Percentiles rank a stretch among this genome's conserved stretches.
Conservation (phyloP, 2,888 invertebrate species). For the Macrophya annulata region DNA sequence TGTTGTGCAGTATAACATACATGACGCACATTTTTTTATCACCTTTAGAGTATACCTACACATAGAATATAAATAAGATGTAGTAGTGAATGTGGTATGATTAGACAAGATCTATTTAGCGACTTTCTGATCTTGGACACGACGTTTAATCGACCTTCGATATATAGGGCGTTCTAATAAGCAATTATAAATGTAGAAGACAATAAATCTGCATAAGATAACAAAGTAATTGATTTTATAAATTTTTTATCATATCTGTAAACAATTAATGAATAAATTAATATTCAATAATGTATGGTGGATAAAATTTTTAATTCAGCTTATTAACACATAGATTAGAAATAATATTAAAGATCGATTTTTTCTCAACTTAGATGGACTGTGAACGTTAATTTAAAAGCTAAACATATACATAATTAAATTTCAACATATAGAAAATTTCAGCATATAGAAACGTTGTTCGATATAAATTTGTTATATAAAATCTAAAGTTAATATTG, state of each 20-base stretch:
- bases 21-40: background rate
- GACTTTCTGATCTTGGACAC: background rate
- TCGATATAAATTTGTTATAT: background rate
- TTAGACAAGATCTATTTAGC: background rate
- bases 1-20: background rate
- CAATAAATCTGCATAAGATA: no score
- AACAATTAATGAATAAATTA: no score
- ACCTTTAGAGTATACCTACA: background rate
- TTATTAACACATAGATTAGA: no score
- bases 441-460: background rate
- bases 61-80: no score
- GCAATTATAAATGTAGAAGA: background rate
- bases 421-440: background rate
- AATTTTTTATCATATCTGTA: no score
- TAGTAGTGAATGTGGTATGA: background rate
- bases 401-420: no score
- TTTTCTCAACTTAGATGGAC: no score
- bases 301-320: no score
- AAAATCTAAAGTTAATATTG: background rate
- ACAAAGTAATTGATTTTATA: no score
- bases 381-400: no score
- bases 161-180: background rate
- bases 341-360: no score
- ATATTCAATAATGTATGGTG: no score
- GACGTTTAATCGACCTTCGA: slow-evolving; percentile 2